Evolutionary conservation across 2,888 invertebrate species (phyloP).

Genomic region (Drosophila multiciliata): DNA sequence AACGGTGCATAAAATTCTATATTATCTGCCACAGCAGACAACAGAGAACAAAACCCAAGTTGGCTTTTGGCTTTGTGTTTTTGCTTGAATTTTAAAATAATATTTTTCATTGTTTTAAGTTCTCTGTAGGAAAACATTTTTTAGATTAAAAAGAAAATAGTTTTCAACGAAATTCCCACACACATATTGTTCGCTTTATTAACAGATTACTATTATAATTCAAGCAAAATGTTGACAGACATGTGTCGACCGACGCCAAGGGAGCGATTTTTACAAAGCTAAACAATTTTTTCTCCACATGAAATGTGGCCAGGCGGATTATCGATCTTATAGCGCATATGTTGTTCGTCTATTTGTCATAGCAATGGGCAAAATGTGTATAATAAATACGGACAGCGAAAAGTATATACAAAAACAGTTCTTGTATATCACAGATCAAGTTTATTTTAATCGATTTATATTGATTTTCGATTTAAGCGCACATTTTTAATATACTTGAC

Average conservation of each 20-base stretch:
- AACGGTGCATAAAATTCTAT: constrained; percentile 43
- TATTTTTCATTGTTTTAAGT: neutral
- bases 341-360: neutral
- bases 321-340: neutral
- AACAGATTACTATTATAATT: constrained; percentile 18
- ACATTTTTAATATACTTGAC: neutral
- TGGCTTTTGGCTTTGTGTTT: neutral
- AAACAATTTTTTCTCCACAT: neutral
- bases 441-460: neutral
- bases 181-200: constrained; percentile 6
- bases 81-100: neutral
- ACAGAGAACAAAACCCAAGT: neutral
- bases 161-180: constrained; percentile 2
- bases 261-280: constrained; percentile 1
- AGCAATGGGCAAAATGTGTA: neutral
- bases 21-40: constrained; percentile 2
- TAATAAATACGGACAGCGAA: neutral
- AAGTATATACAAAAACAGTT: neutral
- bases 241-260: neutral
- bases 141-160: neutral
- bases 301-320: neutral
- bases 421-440: neutral
- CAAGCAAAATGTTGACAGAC: constrained; percentile 29
- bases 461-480: neutral
- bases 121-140: neutral